Evolutionary conservation across 2,888 invertebrate genomes (phyloP).

Genomic region (Parnassius smintheus): DNA sequence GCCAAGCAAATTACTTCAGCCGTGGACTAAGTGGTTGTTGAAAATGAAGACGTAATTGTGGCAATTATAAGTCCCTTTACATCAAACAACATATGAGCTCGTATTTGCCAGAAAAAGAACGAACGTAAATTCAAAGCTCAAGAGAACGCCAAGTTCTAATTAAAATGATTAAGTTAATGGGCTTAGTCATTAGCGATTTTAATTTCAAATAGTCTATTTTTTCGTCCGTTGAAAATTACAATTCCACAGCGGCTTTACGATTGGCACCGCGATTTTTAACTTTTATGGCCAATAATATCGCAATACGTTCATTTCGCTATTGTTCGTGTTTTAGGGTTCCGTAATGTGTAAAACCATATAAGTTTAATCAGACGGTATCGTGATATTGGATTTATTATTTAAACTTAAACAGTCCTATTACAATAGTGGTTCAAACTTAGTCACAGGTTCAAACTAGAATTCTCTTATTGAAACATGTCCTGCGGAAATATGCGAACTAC

Average conservation of each 20-base stretch:
- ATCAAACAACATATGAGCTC: conserved; percentile 5
- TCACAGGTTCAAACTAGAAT: no score
- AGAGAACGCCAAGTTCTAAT: conserved; percentile 68
- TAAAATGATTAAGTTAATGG: conserved; percentile 82
- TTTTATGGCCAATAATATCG: conserved; percentile 53
- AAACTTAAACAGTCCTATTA: no score
- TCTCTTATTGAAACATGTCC: no score
- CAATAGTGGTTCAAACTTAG: no score
- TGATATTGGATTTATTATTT: no score
- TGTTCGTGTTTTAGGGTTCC: conserved; percentile 39
- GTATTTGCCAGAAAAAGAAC: conserved; percentile 9
- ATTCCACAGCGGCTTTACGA: conserved; percentile 59
- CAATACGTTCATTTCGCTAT: conserved; percentile 46
- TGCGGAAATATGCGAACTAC: no score
- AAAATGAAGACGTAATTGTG: background rate
- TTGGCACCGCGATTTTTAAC: conserved; percentile 48
- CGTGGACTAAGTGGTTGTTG: no score
- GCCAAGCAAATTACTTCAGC: no score
- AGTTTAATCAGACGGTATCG: background rate
- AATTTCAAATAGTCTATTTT: conserved; percentile 72
- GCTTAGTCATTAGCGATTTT: conserved; percentile 81
- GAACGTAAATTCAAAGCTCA: conserved; percentile 2
- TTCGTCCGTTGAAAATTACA: conserved; percentile 60
- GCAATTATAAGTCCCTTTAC: conserved; percentile 6
- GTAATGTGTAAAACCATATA: background rate